Conservation (phyloP, 2,888 invertebrate species). For the Diarsia dahlii region DNA sequence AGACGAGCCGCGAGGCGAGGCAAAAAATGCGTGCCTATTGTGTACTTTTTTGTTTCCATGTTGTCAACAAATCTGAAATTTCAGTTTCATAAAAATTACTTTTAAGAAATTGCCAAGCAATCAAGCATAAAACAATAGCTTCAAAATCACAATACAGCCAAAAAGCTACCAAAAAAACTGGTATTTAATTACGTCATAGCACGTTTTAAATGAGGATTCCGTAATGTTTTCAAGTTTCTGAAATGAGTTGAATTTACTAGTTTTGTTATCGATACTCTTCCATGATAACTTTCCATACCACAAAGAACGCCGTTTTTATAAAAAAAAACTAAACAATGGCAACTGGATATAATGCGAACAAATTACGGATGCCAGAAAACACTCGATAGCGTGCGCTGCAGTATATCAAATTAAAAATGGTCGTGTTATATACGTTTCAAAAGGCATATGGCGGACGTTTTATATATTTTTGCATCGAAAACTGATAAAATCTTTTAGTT, state of each 20-base stretch:
- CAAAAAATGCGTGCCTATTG: too few species aligned
- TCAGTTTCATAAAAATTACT: conserved; percentile 4
- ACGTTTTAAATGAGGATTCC: background rate
- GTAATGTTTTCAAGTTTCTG: background rate
- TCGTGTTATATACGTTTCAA: conserved; percentile 85
- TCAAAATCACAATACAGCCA: background rate
- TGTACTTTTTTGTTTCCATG: background rate
- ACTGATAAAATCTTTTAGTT: conserved; percentile 91
- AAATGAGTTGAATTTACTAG: conserved; percentile 31
- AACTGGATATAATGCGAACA: conserved; percentile 82
- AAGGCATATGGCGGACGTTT: conserved; percentile 91
- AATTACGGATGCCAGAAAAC: conserved; percentile 67
- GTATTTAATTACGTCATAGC: conserved; percentile 2
- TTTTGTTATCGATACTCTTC: conserved; percentile 30
- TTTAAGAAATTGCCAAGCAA: conserved; percentile 28
- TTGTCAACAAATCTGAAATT: conserved; percentile 1
- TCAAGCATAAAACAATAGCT: conserved; percentile 31
- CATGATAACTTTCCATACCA: conserved; percentile 51
- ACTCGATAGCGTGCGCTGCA: conserved; percentile 37
- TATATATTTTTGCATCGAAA: conserved; percentile 91
- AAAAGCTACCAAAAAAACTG: background rate
- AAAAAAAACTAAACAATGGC: conserved; percentile 83
- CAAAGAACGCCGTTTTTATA: conserved; percentile 78
- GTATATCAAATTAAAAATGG: conserved; percentile 67
- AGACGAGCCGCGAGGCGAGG: too few species aligned